Percentiles rank a stretch among this genome's conserved stretches.
Conservation (phyloP, 2,888 invertebrate species). For the Abrostola triplasia region DNA sequence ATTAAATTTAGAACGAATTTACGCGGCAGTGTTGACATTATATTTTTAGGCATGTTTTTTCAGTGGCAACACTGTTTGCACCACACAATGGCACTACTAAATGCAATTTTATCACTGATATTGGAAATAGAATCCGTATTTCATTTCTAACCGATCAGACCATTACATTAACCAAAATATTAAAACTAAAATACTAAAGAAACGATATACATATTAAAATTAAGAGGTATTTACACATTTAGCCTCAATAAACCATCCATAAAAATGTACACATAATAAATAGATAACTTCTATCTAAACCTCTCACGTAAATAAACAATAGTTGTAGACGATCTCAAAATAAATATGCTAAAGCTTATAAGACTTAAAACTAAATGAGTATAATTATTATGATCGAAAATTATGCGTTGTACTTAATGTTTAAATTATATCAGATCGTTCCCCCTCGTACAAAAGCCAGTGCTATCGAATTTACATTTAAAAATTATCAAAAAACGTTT, state of each 20-base stretch:
- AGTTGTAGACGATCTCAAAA: conserved; percentile 64
- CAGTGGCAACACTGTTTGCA: conserved; percentile 68
- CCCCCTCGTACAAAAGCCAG: conserved; percentile 51
- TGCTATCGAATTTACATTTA: conserved; percentile 53
- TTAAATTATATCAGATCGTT: conserved; percentile 66
- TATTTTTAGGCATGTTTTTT: conserved; percentile 51
- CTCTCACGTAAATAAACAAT: conserved; percentile 67
- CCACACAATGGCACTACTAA: conserved; percentile 82
- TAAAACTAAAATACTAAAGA: conserved; percentile 60
- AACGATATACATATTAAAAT: conserved; percentile 68
- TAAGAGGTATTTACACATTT: conserved; percentile 84
- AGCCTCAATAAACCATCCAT: conserved; percentile 82
- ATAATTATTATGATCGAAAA: conserved; percentile 85
- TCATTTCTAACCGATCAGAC: conserved; percentile 61
- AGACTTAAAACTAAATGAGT: conserved; percentile 81
- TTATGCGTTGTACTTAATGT: conserved; percentile 76
- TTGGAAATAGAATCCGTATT: conserved; percentile 56
- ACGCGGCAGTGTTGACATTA: conserved; percentile 54
- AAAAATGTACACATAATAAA: conserved; percentile 80
- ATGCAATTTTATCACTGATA: conserved; percentile 83
- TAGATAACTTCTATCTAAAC: conserved; percentile 75
- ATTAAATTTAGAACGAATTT: conserved; percentile 27
- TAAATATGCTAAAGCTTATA: conserved; percentile 83
- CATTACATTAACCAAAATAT: conserved; percentile 52
- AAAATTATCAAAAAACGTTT: conserved; percentile 55